Base-by-base conservation (phyloP, 1,140 invertebrate genomes). In the Neodiprion virginianus region DNA sequence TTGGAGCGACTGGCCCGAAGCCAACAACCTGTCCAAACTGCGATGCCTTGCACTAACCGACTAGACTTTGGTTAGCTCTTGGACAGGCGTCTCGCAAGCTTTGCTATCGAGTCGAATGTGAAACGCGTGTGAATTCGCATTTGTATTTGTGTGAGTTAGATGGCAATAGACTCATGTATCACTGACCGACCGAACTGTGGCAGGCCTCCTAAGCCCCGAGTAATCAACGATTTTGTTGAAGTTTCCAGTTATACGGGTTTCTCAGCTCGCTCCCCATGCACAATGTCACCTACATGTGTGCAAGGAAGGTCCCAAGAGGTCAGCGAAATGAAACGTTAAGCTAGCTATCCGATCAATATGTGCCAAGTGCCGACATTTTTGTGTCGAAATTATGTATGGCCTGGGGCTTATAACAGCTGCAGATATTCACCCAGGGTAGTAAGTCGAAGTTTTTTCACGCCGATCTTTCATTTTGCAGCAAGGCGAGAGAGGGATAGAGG, bases 171-270 rank as follows among this genome's bases (percentile, higher is more conserved):
- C n/a, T 7, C 53, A 17, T 14, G 53, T 61, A 61, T 61, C 53
- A 61, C 53, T 61, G 53, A 61, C 53, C n/a, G 53, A 12, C 53
- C 53, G n/a, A 8, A 17, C 53, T 61, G 53, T 8, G 53, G n/a
- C 53, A 8, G 53, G n/a, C 53, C 53, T 61, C 53, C 4, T 61
- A 61, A 61, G 1, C 3, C 53, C 53, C 53, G 53, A 14, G 53
- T 61, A 61, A 61, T 61, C 53, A 61, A 61, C 53, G 53, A 61
- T 61, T 61, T 61, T 61, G 53, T 61, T 61, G 53, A 61, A 61
- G 53, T 61, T 61, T 61, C 53, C 53, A 61, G 53, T 61, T 61
- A 61, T 61, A 61, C 53, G 53, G 53, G 53, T 61, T 61, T 7
- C 53, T 61, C 53, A 14, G n/a, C 53, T 61, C n/a, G 53, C 53